Base-by-base conservation (phyloP, 2,113 vertebrate genomes). In the Atractosteus spatula region DNA sequence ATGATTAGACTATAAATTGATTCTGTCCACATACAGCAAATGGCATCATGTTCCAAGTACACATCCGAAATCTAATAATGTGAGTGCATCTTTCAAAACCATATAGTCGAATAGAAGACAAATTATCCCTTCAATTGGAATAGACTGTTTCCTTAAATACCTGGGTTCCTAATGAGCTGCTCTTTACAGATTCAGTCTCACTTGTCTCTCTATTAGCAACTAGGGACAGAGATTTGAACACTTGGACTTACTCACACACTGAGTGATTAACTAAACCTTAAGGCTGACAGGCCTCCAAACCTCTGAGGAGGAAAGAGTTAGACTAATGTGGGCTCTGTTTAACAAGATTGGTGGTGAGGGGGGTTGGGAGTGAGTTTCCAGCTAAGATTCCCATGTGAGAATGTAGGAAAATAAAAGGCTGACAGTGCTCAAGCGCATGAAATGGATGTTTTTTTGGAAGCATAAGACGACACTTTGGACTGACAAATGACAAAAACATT, bases 201-300 rank as follows among this genome's bases (percentile, higher is more conserved):
- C 81, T 87, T 85, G 87, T 85, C 90, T 89, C 84, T 83, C 84
- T 84, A 88, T 90, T 90, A 86, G 84, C 74, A 85, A 86, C 85
- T 81, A 68, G 88, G 89, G 88, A 89, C 80, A 73, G 76, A 74
- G 82, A 64, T 66, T 79, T 55, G 64, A 81, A 82, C 79, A 76
- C 78, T 74, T 77, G 74, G 68, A 80, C 83, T 87, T 76, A 74
- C 76, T 64, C 76, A 75, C 84, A 76, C 82, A 82, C 82, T 92
- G 91, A 92, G 90, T 93, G 91, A 93, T 93, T 92, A 93, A 91
- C 87, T 83, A 81, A 87, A 85, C 87, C 87, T 90, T 55, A 82
- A 70, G 87, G 88, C 89, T 91, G 91, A 91, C 90, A 90, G 87
- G 86, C 79, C 74, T 79, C 79, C 80, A 80, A 78, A 69, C 82